Percentiles rank a stretch among this genome's conserved stretches.
Conservation (phyloP, 2,797 vertebrate genomes). For the Peromyscus aztecus region DNA sequence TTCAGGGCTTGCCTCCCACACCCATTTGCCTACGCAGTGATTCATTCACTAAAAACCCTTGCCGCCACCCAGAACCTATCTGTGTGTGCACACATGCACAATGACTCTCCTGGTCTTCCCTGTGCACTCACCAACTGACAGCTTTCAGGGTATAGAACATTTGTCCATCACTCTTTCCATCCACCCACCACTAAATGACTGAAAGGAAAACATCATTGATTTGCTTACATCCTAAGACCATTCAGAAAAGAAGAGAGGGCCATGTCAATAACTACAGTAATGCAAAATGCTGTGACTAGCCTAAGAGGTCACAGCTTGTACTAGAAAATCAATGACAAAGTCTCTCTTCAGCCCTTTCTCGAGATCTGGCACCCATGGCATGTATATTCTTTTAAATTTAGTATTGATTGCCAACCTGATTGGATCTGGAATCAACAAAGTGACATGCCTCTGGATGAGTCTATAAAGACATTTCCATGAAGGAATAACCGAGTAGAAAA, state of each 20-base stretch:
- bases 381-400: not conserved
- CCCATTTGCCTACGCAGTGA: conserved; percentile 66
- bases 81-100: not conserved
- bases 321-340: conserved; percentile 38
- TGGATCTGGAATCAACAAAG: not conserved
- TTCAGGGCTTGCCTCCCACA: conserved; percentile 57
- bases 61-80: conserved; percentile 1
- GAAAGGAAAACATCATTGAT: not conserved
- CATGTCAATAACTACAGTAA: not conserved
- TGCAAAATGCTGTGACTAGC: not conserved
- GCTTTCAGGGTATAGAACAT: conserved; percentile 48
- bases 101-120: not conserved
- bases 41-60: conserved; percentile 72
- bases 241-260: not conserved
- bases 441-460: not conserved
- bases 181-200: conserved; percentile 3
- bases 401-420: not conserved
- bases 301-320: not conserved
- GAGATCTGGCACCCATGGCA: not conserved
- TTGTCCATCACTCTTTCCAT: conserved; percentile 17
- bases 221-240: conserved; percentile 44
- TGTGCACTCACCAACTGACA: conserved; percentile 8
- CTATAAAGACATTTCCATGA: not conserved
- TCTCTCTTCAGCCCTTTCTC: not conserved
- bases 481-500: not conserved